Evolutionary conservation across 2,113 vertebrate genomes (phyloP), one percentile per base, ranked within the genome.

Genomic region (Cromileptes altivelis): DNA sequence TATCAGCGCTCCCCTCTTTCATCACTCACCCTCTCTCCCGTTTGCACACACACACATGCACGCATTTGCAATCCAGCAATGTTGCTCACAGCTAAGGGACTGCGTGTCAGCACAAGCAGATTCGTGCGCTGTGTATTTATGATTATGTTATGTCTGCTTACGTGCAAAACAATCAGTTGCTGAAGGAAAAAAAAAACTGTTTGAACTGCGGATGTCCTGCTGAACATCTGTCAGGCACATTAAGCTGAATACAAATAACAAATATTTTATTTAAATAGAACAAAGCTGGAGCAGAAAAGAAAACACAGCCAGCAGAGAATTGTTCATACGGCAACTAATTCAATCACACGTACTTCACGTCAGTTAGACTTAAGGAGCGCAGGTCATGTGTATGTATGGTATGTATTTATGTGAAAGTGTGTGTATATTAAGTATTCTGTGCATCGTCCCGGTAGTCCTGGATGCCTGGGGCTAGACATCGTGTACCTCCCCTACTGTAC

Each of bases 1-100:
- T 47, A 80, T 88, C 88, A 70, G 85, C 13, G 2, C 91, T 85
- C 93, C 81, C 65, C 90, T 49, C 73, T 89, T 90, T 92, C 89
- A 92, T 89, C 94, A 60, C 88, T 89, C 70, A 65, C 74, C 53
- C 85, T 86, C 88, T 80, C 70, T 65, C 61, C 85, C 63, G 19
- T 85, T 67, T 15, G 13, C 40, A 55, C 77, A 58, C 30, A 58
- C 30, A 30, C 45, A 49, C 40, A 40, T 45, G 42, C 10, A 12
- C 67, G 58, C 72, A 53, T 63, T 70, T 40, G 13, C 82, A 82
- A 79, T 75, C 79, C 76, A n/a, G 21, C 76, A 17, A 37, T 68
- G 88, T 55, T 56, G 84, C 78, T 80, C 69, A 6, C 70, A 62
- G 70, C 78, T 65, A 70, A 49, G 60, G 4, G 58, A 30, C 53